phyloP scores from a whole-genome alignment of 2,113 vertebrate genomes.

The Colius striatus region DNA sequence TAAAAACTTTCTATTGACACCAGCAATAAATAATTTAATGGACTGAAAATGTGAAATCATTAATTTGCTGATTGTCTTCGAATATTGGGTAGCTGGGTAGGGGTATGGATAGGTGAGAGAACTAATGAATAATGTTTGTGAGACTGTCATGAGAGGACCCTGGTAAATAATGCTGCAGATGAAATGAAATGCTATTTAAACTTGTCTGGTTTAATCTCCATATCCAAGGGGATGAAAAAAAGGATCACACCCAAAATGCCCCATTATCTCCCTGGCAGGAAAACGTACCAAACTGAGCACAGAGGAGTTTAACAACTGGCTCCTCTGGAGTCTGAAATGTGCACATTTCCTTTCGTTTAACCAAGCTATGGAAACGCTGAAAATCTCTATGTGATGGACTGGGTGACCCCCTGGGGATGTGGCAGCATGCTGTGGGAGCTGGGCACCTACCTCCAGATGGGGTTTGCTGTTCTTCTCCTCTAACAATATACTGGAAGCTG shows the following conservation, averaged over 20 bases:
- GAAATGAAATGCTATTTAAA: neutral
- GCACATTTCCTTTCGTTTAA: rapidly evolving
- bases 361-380: rapidly evolving
- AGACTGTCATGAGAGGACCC: neutral
- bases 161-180: neutral
- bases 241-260: neutral
- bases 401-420: rapidly evolving
- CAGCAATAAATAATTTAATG: conserved; percentile 77
- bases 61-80: conserved; percentile 66
- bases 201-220: neutral
- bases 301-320: neutral
- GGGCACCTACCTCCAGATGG: neutral
- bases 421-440: rapidly evolving
- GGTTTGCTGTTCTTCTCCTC: neutral
- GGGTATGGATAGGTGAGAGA: conserved; percentile 3
- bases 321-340: neutral
- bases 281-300: neutral
- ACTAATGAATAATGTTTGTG: neutral
- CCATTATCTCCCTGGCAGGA: neutral
- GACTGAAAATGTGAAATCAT: conserved; percentile 71
- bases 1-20: conserved; percentile 79
- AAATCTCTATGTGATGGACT: neutral
- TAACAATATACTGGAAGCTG: rapidly evolving
- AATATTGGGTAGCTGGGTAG: conserved; percentile 18
- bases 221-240: neutral